Evolutionary conservation across 1,140 invertebrate genomes (phyloP).

Genomic region (Araneus ventricosus): DNA sequence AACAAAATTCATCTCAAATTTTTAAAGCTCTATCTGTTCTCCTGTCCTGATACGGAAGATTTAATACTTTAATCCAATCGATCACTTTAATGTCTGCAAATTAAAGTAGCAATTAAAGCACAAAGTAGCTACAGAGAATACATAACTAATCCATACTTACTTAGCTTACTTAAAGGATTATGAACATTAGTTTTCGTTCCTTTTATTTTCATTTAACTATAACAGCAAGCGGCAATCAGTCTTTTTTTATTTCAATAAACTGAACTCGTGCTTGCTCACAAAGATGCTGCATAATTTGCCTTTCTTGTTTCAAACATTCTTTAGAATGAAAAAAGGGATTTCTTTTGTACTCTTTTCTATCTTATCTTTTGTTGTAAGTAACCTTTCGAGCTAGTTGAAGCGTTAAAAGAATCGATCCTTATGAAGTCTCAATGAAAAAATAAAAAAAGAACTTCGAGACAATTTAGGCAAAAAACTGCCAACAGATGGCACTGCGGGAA

Average conservation of each 20-base stretch:
- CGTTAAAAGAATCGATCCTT: slow-evolving; percentile 47
- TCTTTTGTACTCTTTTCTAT: slow-evolving; percentile 1
- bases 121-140: background rate
- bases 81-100: background rate
- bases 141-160: background rate
- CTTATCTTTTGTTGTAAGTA: slow-evolving; percentile 39
- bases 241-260: background rate
- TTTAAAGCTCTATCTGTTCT: background rate
- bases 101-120: slow-evolving; percentile 3
- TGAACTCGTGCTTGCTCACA: background rate
- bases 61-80: slow-evolving; percentile 24
- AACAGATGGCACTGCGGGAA: slow-evolving; percentile 56
- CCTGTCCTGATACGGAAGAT: background rate
- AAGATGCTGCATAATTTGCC: background rate
- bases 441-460: background rate
- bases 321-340: background rate
- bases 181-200: background rate
- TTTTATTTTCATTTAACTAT: background rate
- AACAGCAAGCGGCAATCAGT: background rate
- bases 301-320: slow-evolving; percentile 10
- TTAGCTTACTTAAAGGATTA: slow-evolving; percentile 28
- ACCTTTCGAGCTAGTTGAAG: slow-evolving; percentile 25
- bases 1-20: background rate
- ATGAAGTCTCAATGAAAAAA: slow-evolving; percentile 46
- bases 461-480: slow-evolving; percentile 67